A percentile compares a stretch with the other conserved stretches of the same genome.
Conservation (phyloP, 1,140 invertebrate species). For the Zaprionus ornatus region DNA sequence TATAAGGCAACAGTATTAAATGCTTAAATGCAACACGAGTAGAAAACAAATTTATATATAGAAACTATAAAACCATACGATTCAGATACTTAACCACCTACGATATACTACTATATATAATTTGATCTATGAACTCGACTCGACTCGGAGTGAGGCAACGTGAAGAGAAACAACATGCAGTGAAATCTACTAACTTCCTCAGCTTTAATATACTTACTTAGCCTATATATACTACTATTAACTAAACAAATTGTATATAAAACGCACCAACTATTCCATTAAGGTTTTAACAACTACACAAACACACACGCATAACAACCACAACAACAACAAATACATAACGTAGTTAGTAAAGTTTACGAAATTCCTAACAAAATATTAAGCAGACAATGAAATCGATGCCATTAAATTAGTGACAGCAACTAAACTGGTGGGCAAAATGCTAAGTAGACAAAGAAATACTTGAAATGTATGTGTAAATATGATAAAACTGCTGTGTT, state of each 20-base stretch:
- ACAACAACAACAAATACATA: constrained; percentile 6
- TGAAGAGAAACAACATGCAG: constrained; percentile 44
- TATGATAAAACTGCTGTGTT: constrained; percentile 77
- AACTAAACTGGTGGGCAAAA: constrained; percentile 33
- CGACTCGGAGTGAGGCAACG: neutral
- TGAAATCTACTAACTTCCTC: constrained; percentile 77
- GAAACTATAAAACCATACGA: constrained; percentile 9
- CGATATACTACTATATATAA: constrained; percentile 21
- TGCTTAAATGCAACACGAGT: neutral
- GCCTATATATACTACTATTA: constrained; percentile 24
- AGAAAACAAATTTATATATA: neutral
- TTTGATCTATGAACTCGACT: constrained; percentile 12
- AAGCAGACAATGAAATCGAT: constrained; percentile 15
- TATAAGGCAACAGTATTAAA: too few species aligned
- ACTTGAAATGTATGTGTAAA: constrained; percentile 25
- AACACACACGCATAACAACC: constrained; percentile 14
- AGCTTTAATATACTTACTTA: constrained; percentile 70
- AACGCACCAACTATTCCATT: constrained; percentile 80
- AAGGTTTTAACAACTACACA: constrained; percentile 71
- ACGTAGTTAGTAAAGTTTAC: constrained; percentile 74
- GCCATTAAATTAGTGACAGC: constrained; percentile 39
- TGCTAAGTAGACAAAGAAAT: neutral
- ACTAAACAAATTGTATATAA: constrained; percentile 74
- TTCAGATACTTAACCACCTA: constrained; percentile 41
- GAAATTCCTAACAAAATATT: constrained; percentile 57